Conservation (phyloP, 2,888 invertebrate species). For the Deroplatys truncata region DNA sequence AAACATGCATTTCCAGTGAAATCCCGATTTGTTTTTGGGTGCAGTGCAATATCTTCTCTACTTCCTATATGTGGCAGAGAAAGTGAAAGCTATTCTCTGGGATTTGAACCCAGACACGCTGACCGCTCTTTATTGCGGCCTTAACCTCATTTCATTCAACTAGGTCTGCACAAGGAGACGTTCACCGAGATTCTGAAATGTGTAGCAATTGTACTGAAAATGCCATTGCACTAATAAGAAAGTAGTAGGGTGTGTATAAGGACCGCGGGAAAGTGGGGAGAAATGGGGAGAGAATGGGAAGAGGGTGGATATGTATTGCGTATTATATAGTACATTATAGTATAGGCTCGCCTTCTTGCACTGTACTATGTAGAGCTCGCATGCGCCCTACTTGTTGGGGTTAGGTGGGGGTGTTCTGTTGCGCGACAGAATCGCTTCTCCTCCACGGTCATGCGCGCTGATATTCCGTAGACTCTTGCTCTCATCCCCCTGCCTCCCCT, state of each 20-base stretch:
- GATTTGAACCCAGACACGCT: too few relatives aligned
- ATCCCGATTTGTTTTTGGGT: too few relatives aligned
- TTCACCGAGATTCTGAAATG: not conserved
- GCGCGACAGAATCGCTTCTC: not conserved
- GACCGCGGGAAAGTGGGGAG: not conserved
- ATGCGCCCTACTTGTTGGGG: not conserved
- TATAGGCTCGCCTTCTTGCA: not conserved
- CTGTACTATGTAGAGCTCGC: not conserved
- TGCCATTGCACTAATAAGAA: conserved; percentile 26
- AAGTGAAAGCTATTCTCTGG: too few relatives aligned
- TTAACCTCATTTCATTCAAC: too few relatives aligned
- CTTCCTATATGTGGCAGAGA: too few relatives aligned
- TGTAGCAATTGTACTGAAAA: conserved; percentile 15
- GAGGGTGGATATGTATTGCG: not conserved
- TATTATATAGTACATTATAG: conserved; percentile 8
- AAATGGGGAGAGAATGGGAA: not conserved
- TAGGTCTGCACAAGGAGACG: too few relatives aligned
- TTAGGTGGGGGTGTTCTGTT: not conserved
- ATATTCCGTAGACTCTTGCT: not conserved
- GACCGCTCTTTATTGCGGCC: too few relatives aligned
- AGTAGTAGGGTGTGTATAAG: not conserved
- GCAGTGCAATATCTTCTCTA: too few relatives aligned
- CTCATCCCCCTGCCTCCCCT: not conserved
- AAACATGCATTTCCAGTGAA: too few relatives aligned
- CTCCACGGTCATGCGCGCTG: not conserved